Base-by-base conservation (phyloP, 2,113 vertebrate species). In the Numida meleagris region DNA sequence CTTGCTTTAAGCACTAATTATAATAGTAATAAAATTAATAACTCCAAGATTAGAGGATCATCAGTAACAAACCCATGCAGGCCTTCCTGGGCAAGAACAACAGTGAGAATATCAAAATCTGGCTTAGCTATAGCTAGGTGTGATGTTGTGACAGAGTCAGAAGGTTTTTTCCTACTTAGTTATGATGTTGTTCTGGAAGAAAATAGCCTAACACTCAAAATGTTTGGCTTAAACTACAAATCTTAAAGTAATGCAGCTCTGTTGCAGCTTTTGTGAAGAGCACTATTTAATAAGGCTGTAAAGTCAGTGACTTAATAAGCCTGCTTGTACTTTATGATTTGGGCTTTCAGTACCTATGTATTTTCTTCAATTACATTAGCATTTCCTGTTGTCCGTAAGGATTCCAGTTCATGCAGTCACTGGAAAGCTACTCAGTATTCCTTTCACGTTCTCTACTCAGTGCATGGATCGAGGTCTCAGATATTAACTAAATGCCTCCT, bases 291-390 rank as follows among this genome's bases (percentile, higher is more conserved):
- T 86, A 74, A 67, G 42, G 61, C 24, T 78, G 43, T 43, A 34
- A 94, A 84, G 61, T 25, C 84, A 90, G 7, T 27, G 59, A 58
- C 50, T 83, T 73, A 90, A 57, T 71, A 72, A 72, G 43, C 31
- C 72, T 31, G 21, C 51, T 61, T 78, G 46, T 71, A 80, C 67
- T 63, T 63, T 67, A 34, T 88, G 70, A 71, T 88, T 82, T 90
- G 42, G 38, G 10, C 31, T 91, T 80, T 83, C 66, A 45, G 51
- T 78, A 80, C 51, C 33, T 63, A 4, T 29, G 50, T 82, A 42
- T 83, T 87, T 40, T 40, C 51, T 93, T 82, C 86, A 86, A 91
- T 94, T 86, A 86, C 51, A 86, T 74, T 55, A 46, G 43, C 61
- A 42, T 36, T 38, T 8, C 57, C 82, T 81, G 65, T 67, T 90